These are phyloP conservation scores for Drosophila diplacantha DNA, from an alignment of 2,888 invertebrate genomes.

Conservation along the genomic window DNA sequence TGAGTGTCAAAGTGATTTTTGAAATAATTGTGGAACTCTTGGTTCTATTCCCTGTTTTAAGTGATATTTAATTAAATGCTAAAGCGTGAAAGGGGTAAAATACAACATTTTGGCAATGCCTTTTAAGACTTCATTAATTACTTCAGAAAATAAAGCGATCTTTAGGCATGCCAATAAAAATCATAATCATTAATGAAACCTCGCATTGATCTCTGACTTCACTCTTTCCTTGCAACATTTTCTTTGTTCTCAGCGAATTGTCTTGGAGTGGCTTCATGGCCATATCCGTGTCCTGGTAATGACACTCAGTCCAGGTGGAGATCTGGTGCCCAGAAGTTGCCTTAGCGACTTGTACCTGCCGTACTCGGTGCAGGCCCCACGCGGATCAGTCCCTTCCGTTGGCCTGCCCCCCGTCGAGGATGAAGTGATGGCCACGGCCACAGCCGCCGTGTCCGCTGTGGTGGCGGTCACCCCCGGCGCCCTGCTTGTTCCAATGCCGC, in stretches of 20 bases:
- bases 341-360: conserved; percentile 76
- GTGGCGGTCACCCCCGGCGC: conserved; percentile 55
- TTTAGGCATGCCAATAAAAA: neutral
- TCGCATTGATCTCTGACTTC: neutral
- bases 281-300: conserved; percentile 76
- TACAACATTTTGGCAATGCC: neutral
- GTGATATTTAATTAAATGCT: neutral
- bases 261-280: conserved; percentile 77
- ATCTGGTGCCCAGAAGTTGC: conserved; percentile 78
- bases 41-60: neutral
- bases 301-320: conserved; percentile 77
- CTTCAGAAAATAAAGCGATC: neutral
- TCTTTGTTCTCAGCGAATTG: conserved; percentile 69
- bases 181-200: neutral
- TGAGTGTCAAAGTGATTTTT: conserved; percentile 78
- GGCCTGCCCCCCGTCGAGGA: conserved; percentile 6
- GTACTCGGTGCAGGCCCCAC: conserved; percentile 48
- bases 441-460: conserved; percentile 60
- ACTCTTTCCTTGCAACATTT: neutral
- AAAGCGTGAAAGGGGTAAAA: neutral
- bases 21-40: neutral
- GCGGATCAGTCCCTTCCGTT: neutral
- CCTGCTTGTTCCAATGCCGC: conserved; percentile 67
- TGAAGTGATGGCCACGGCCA: conserved; percentile 41
- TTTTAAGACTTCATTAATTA: neutral